phyloP scores from a whole-genome alignment of 2,113 vertebrate species.

The Paraplagusia blochii region DNA sequence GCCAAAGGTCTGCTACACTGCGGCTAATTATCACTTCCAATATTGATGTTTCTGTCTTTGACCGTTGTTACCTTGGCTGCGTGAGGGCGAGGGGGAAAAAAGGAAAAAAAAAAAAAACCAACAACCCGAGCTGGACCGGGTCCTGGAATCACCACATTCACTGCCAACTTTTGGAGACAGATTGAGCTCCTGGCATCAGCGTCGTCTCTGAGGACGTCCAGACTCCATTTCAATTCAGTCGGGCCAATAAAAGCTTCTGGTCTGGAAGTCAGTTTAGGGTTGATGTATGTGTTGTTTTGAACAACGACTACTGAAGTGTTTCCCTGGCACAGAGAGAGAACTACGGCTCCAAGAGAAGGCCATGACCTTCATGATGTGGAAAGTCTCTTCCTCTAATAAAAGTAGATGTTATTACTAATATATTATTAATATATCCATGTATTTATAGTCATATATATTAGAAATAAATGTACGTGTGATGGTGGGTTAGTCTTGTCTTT shows the following conservation, averaged over 20 bases:
- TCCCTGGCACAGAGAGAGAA: slow-evolving; percentile 56
- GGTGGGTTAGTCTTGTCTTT: slow-evolving; percentile 40
- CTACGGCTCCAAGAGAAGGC: slow-evolving; percentile 42
- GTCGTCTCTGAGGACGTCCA: slow-evolving; percentile 26
- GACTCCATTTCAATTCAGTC: slow-evolving; percentile 26
- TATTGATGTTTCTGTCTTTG: slow-evolving; percentile 54
- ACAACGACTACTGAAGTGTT: slow-evolving; percentile 19
- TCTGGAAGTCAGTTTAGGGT: slow-evolving; percentile 6
- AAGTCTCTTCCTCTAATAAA: slow-evolving; percentile 49
- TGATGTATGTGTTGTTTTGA: slow-evolving; percentile 11
- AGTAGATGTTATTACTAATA: slow-evolving; percentile 45
- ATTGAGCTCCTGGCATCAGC: slow-evolving; percentile 31
- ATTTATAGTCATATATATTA: slow-evolving; percentile 39
- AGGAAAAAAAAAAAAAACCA: too few species aligned
- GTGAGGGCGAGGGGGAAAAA: slow-evolving; percentile 39
- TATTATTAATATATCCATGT: slow-evolving; percentile 28
- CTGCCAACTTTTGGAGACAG: slow-evolving; percentile 49
- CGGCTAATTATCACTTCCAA: slow-evolving; percentile 55
- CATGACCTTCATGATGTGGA: slow-evolving; percentile 44
- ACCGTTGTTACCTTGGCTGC: slow-evolving; percentile 61
- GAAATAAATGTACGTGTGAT: slow-evolving; percentile 58
- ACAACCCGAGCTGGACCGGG: slow-evolving; percentile 38
- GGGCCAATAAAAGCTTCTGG: slow-evolving; percentile 14
- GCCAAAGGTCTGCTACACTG: slow-evolving; percentile 55
- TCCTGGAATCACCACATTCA: slow-evolving; percentile 35